Conservation (phyloP, 1,140 invertebrate species). For the Battus philenor region DNA sequence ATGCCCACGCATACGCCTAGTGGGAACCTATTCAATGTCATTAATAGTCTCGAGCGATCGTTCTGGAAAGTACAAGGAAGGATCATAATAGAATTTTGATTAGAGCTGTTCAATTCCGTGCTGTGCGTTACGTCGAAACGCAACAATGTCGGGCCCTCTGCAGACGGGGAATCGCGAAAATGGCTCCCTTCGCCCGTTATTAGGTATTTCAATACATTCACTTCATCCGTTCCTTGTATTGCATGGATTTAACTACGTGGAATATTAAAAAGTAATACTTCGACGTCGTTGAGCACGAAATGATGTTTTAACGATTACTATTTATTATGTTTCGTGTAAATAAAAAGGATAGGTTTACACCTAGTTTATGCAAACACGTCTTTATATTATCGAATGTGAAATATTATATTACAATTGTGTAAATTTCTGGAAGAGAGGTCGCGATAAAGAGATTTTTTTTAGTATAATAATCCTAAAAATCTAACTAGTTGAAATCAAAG, state of each 20-base stretch:
- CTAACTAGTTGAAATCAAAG: no score
- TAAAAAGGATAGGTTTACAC: no score
- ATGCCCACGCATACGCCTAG: conserved; percentile 20
- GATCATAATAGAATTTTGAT: conserved; percentile 51
- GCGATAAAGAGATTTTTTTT: no score
- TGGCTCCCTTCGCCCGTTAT: conserved; percentile 44
- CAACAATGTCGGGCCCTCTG: conserved; percentile 36
- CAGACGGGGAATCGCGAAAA: conserved; percentile 44
- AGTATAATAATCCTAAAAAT: no score
- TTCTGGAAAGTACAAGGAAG: conserved; percentile 36
- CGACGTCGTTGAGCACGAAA: no score
- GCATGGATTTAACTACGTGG: conserved; percentile 22
- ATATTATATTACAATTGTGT: no score
- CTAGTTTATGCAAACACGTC: no score
- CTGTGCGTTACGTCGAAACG: conserved; percentile 43
- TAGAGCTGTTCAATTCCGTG: conserved; percentile 45
- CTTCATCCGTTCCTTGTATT: conserved; percentile 38
- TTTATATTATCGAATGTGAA: no score
- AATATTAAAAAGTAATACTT: conserved; percentile 36
- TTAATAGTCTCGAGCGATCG: conserved; percentile 25
- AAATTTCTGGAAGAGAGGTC: no score
- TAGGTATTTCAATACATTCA: conserved; percentile 61
- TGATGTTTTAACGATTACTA: no score
- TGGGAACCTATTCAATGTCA: conserved; percentile 24
- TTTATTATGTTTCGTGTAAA: no score